phyloP scores from a whole-genome alignment of 2,113 vertebrate genomes.

The Otus sunia region DNA sequence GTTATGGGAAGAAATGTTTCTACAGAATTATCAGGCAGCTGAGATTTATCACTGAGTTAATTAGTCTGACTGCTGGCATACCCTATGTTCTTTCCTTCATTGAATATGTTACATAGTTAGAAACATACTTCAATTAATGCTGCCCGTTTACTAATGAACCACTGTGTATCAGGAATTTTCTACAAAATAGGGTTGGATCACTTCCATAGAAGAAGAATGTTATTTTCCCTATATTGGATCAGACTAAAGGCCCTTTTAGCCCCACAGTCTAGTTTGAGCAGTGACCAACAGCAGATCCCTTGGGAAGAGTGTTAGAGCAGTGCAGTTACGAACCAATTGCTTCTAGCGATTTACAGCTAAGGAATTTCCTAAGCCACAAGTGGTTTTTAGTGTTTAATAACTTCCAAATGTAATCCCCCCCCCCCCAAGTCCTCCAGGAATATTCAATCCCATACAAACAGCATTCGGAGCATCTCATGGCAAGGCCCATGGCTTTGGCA shows the following conservation, averaged over 20 bases:
- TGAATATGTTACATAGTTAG: background rate
- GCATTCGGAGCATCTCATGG: background rate
- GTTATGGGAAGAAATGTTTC: background rate
- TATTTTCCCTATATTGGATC: background rate
- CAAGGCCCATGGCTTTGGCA: background rate
- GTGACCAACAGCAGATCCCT: background rate
- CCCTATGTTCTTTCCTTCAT: fast-evolving
- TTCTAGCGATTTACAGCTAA: background rate
- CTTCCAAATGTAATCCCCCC: background rate
- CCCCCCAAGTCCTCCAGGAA: background rate
- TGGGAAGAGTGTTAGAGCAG: background rate
- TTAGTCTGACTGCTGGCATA: background rate
- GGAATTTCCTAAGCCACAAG: background rate
- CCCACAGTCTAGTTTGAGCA: background rate
- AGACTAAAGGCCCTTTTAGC: background rate
- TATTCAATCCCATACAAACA: background rate
- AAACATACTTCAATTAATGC: background rate
- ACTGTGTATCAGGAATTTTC: background rate
- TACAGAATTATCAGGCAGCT: background rate
- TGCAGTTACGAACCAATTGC: background rate
- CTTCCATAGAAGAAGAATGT: background rate
- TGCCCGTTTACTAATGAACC: background rate
- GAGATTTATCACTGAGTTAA: background rate
- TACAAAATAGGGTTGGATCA: background rate
- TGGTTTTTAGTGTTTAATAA: background rate